A percentile compares a stretch with the other conserved stretches of the same genome.
Evolutionary conservation across 2,113 vertebrate species (phyloP).

Genomic region (Strix uralensis): DNA sequence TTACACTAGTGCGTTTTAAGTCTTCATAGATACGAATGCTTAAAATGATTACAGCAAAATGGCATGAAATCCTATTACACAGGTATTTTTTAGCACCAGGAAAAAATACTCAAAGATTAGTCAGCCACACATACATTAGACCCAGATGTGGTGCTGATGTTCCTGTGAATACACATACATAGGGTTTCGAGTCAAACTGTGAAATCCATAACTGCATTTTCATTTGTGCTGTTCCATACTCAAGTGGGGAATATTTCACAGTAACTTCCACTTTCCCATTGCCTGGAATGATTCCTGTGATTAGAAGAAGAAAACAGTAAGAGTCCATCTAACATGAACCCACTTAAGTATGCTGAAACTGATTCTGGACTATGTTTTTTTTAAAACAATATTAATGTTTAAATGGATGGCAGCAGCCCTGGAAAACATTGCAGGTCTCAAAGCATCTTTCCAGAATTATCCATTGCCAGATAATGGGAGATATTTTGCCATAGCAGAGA

Average conservation of each 20-base stretch:
- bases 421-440: neutral
- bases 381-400: neutral
- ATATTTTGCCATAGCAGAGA: neutral
- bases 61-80: neutral
- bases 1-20: neutral
- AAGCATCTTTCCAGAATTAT: neutral
- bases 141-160: constrained; percentile 74
- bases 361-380: neutral
- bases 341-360: neutral
- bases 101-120: neutral
- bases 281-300: constrained; percentile 87
- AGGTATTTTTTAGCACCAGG: neutral
- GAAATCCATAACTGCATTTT: constrained; percentile 82
- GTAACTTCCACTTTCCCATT: constrained; percentile 75
- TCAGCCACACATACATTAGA: constrained; percentile 71
- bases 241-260: constrained; percentile 81
- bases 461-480: neutral
- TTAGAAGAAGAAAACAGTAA: neutral
- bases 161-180: constrained; percentile 86
- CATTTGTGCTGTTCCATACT: constrained; percentile 84
- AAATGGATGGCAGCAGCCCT: neutral
- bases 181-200: constrained; percentile 86
- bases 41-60: neutral
- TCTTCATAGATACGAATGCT: neutral
- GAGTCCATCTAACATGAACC: neutral